A percentile compares a stretch with the other conserved stretches of the same genome.
Evolutionary conservation across 2,888 invertebrate species (phyloP).

Genomic region (Lagria hirta): DNA sequence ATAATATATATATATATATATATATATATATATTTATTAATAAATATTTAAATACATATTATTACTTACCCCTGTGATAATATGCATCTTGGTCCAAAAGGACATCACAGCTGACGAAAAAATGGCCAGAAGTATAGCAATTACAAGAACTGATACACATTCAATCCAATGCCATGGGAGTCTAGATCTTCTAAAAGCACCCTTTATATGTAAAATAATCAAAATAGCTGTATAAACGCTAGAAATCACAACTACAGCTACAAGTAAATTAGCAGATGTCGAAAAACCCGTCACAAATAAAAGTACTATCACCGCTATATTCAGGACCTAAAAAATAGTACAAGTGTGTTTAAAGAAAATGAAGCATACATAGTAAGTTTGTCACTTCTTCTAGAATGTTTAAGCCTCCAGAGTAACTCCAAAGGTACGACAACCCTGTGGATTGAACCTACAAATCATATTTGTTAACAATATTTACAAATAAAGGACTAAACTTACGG

Average conservation of each 20-base stretch:
- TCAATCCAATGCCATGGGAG: conserved; percentile 27
- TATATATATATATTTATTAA: too few species aligned
- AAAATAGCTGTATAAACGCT: conserved; percentile 15
- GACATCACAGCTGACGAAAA: conserved; percentile 25
- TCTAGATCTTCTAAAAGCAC: conserved; percentile 12
- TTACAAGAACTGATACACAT: conserved; percentile 11
- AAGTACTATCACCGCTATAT: conserved; percentile 17
- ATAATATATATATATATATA: too few species aligned
- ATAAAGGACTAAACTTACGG: too few species aligned
- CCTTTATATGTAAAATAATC: conserved; percentile 13
- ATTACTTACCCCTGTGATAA: conserved; percentile 36
- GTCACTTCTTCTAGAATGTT: conserved; percentile 27
- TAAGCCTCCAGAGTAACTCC: conserved; percentile 26
- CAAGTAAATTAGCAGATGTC: conserved; percentile 5
- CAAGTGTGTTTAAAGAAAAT: not conserved
- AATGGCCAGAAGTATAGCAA: conserved; percentile 12
- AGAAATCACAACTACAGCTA: too few species aligned
- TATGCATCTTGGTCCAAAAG: conserved; percentile 32
- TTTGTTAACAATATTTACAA: too few species aligned
- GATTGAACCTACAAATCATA: too few species aligned
- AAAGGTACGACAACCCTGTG: conserved; percentile 13
- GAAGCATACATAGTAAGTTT: not conserved
- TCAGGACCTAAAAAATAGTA: conserved; percentile 15
- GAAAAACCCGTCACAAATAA: conserved; percentile 12
- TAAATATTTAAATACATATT: too few species aligned